phyloP scores from a whole-genome alignment of 2,113 vertebrate species.

The Dicrurus megarhynchus region DNA sequence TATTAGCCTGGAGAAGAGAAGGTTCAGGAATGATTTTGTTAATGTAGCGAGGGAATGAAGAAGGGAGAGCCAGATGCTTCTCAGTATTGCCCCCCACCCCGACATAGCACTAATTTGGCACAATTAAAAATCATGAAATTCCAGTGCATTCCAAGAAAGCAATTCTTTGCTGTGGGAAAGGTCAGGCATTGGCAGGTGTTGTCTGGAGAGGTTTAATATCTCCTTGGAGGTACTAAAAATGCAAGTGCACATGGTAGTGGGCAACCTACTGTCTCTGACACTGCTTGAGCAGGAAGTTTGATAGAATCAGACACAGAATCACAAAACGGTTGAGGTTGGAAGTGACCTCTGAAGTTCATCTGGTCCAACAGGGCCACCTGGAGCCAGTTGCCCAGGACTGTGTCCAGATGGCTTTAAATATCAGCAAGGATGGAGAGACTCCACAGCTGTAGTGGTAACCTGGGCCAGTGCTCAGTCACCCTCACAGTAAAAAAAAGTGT shows the following conservation, averaged over 20 bases:
- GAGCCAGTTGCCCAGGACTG: neutral
- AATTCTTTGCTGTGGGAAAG: neutral
- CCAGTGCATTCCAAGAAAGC: neutral
- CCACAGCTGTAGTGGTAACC: neutral
- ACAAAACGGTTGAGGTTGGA: neutral
- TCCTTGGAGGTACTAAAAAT: neutral
- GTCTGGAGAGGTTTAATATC: neutral
- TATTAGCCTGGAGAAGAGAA: neutral
- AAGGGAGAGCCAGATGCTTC: neutral
- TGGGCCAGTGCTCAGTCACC: neutral
- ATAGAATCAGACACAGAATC: neutral
- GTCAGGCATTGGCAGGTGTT: neutral
- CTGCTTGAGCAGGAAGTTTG: neutral
- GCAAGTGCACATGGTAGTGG: accelerated
- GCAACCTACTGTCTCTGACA: neutral
- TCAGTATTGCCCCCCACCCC: neutral
- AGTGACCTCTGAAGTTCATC: neutral
- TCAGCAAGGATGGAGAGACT: neutral
- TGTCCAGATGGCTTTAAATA: neutral
- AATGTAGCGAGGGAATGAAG: neutral
- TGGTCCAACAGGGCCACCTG: neutral
- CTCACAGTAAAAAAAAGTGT: neutral
- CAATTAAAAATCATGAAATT: neutral
- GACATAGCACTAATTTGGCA: neutral
- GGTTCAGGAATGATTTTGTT: neutral